phyloP scores from a whole-genome alignment of 2,888 invertebrate genomes.

The Galerucella nymphaeae region DNA sequence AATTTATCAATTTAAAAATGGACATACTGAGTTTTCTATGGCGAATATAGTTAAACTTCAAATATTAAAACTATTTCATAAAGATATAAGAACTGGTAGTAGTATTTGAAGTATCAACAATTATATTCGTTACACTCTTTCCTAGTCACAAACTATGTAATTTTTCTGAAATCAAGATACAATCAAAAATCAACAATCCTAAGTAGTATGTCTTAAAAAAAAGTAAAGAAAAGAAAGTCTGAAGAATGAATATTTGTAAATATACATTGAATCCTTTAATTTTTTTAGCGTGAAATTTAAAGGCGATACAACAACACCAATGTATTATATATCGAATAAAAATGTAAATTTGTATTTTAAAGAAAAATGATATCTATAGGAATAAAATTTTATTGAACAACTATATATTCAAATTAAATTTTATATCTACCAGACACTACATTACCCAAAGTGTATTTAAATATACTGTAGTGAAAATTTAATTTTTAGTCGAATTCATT shows the following conservation, averaged over 20 bases:
- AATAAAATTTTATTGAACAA: slow-evolving; percentile 54
- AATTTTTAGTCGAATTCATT: slow-evolving; percentile 55
- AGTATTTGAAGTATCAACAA: slow-evolving; percentile 23
- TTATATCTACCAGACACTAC: slow-evolving; percentile 58
- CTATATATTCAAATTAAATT: slow-evolving; percentile 59
- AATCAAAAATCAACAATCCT: slow-evolving; percentile 58
- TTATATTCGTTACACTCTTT: slow-evolving; percentile 21
- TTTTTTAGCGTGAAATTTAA: slow-evolving; percentile 37
- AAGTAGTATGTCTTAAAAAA: slow-evolving; percentile 50
- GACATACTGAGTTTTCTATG: slow-evolving; percentile 22
- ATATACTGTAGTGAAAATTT: slow-evolving; percentile 58
- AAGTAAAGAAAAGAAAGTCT: slow-evolving; percentile 46
- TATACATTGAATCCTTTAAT: slow-evolving; percentile 43
- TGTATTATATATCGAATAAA: slow-evolving; percentile 56
- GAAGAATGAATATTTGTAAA: slow-evolving; percentile 51
- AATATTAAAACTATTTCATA: not conserved
- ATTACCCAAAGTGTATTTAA: slow-evolving; percentile 57
- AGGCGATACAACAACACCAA: slow-evolving; percentile 54
- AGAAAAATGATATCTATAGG: slow-evolving; percentile 52
- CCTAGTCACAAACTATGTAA: slow-evolving; percentile 26
- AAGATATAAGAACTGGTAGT: not conserved
- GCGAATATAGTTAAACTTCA: slow-evolving; percentile 15
- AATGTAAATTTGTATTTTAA: slow-evolving; percentile 60
- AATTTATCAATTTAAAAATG: slow-evolving; percentile 43
- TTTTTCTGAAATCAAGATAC: slow-evolving; percentile 46